Percentiles rank a stretch among this genome's conserved stretches.
These are phyloP conservation scores for Pseudolaguvia tuberculata DNA, from an alignment of 2,113 vertebrate species.

Conservation along the genomic window DNA sequence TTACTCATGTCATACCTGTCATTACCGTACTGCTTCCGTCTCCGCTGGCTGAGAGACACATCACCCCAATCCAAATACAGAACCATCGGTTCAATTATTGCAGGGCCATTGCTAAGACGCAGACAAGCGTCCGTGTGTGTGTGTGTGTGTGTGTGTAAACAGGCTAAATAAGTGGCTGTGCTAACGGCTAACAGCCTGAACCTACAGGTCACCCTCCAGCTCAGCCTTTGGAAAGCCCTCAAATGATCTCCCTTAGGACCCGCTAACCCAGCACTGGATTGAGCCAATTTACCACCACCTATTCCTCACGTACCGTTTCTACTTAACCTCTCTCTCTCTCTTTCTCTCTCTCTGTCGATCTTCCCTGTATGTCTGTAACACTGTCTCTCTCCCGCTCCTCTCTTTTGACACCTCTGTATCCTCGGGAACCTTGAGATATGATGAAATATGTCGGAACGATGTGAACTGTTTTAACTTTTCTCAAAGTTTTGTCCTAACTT, in stretches of 20 bases:
- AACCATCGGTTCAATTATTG: slow-evolving; percentile 42
- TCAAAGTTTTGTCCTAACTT: slow-evolving; percentile 36
- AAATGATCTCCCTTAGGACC: slow-evolving; percentile 53
- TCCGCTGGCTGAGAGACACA: slow-evolving; percentile 39
- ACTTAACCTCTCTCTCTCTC: slow-evolving; percentile 19
- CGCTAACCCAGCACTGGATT: slow-evolving; percentile 46
- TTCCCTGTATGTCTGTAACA: slow-evolving; percentile 28
- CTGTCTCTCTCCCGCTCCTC: slow-evolving; percentile 32
- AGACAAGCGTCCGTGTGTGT: slow-evolving; percentile 9
- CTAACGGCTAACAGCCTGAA: slow-evolving; percentile 44
- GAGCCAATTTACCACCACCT: slow-evolving; percentile 52
- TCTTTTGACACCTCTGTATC: slow-evolving; percentile 41
- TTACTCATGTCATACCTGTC: slow-evolving; percentile 41
- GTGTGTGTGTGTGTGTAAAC: slow-evolving; percentile 47
- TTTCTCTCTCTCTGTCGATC: slow-evolving; percentile 3
- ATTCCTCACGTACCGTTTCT: slow-evolving; percentile 20
- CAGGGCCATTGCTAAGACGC: slow-evolving; percentile 28
- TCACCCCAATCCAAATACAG: slow-evolving; percentile 33
- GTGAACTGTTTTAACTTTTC: slow-evolving; percentile 45
- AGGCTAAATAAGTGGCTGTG: slow-evolving; percentile 39
- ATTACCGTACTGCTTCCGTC: slow-evolving; percentile 33
- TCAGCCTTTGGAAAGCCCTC: slow-evolving; percentile 46
- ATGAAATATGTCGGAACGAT: slow-evolving; percentile 47
- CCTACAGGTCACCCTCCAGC: slow-evolving; percentile 52
- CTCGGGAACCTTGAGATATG: slow-evolving; percentile 38